Base-by-base conservation (phyloP, 2,113 vertebrate species). In the Numenius arquata region DNA sequence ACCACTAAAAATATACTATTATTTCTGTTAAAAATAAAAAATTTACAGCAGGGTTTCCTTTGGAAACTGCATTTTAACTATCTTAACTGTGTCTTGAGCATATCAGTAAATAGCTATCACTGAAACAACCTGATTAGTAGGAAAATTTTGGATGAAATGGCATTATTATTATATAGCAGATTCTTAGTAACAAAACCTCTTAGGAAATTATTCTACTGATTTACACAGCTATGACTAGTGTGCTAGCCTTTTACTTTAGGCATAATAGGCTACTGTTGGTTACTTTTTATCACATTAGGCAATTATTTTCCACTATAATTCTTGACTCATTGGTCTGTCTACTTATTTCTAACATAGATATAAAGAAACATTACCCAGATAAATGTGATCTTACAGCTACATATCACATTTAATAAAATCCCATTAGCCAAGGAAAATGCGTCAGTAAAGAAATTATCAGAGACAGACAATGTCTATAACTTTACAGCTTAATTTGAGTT, bases 351-450 rank as follows among this genome's bases (percentile, higher is more conserved):
- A 90, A 94, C 55, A 72, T 20, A 88, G 78, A 90, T 88, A 88
- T 48, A 90, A 93, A 90, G 89, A 93, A 96, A 86, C n/a, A 80
- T 89, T 85, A 71, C 47, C 9, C 48, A 75, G 70, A 89, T 82
- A 94, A 59, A 92, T 91, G 73, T 85, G 82, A 92, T 67, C 63
- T 88, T 88, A 94, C 59, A 83, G 38, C 67, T 92, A 95, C 55
- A 75, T 41, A 96, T 83, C 95, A 96, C 58, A 86, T 85, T 84
- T 90, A 83, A 76, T 70, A 68, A 90, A 95, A 71, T 72, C 30
- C 68, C 11, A 83, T 94, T 96, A 95, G 88, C 75, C 76, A 97
- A 86, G 81, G 67, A 97, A 97, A 92, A 95, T 67, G 56, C 3
- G 1, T 63, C 48, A 84, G 62, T 90, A 94, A 89, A 77, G 75